Evolutionary conservation across 2,888 invertebrate genomes (phyloP), one percentile per base, ranked within the genome.

Genomic region (Phymatocera aterrima): DNA sequence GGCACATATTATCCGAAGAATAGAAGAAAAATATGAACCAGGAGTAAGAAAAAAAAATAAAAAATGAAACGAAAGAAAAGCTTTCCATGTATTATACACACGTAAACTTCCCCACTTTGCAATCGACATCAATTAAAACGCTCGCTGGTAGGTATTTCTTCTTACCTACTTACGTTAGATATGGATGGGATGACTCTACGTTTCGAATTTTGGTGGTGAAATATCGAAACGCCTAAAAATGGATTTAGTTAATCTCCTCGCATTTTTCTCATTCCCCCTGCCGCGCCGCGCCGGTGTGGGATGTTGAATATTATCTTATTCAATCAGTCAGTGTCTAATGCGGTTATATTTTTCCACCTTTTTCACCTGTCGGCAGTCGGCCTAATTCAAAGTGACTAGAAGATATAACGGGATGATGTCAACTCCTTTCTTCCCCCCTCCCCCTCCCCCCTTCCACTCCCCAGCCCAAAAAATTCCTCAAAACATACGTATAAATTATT

Each of bases 281-380:
- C 5, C 10, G 18, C 18, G 15, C n/a, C n/a, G 8, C 0, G 10
- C 15, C 43, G 15, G 8, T 12, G 8, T 1, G 1, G 1, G 43
- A 43, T 43, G 1, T 43, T 15, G 15, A 43, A 34, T 6, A 31
- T 31, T 37, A n/a, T 64, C 18, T 37, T 5, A 37, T 31, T 37
- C 18, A 28, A 60, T 64, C 64, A 64, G 64, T 64, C 34, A 64
- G n/a, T 37, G 64, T 64, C 37, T n/a, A 18, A 64, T 37, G 28
- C 12, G 64, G 34, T 37, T 37, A 64, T 37, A 64, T 64, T n/a
- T 37, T 64, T 37, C 8, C 21, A 2, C 3, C 37, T 18, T 64
- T 64, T 3, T 57, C 57, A 57, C 28, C 64, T 64, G 37, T 64
- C 34, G 18, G 10, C 64, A 37, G 37, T 64, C 34, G 18, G 10